Base-by-base conservation (phyloP, 92 coral and sea anemone species). In the Porites cylindrica region DNA sequence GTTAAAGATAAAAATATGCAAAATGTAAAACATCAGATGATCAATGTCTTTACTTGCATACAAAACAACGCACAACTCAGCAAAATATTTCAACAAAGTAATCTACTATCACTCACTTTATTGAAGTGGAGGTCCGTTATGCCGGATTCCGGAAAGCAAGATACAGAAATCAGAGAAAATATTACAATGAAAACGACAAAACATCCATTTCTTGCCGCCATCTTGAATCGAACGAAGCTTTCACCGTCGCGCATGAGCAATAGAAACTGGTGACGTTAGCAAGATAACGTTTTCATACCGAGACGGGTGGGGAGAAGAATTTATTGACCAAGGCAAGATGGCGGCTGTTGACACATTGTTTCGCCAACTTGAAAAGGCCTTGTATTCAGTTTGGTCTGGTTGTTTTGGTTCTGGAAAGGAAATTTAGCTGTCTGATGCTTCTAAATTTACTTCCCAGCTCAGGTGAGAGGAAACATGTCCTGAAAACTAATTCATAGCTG, bases 71-170 rank as follows among this genome's bases (percentile, higher is more conserved):
- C 23, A 21, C 14, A 50, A 19, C 71, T 47, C 51, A 81, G 53
- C 66, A 10, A 53, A 8, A 26, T 10, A 73, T 13, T 29, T 73
- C 7, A 23, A 20, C 24, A 75, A 51, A 12, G 1, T 19, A 20
- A 18, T 3, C 70, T 61, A 61, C 3, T 19, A 10, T 23, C 14
- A 16, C 87, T 78, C 79, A 95, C 98, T 91, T 64, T 56, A 13
- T 74, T 59, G 52, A 95, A 91, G 13, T 32, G 23, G 88, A 95
- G 84, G 16, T 70, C 78, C 79, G 64, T 86, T 82, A 79, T 87
- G 20, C 98, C 98, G 3, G 89, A 89, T 86, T 95, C 98, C 64
- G 98, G 98, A 29, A 95, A 90, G 63, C 93, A 90, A 58, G 68
- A 32, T 26, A 83, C 70, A n/a, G 67, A 81, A 82, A 71, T 53